Conservation (phyloP, 2,113 vertebrate species). For the Myotis yumanensis region DNA sequence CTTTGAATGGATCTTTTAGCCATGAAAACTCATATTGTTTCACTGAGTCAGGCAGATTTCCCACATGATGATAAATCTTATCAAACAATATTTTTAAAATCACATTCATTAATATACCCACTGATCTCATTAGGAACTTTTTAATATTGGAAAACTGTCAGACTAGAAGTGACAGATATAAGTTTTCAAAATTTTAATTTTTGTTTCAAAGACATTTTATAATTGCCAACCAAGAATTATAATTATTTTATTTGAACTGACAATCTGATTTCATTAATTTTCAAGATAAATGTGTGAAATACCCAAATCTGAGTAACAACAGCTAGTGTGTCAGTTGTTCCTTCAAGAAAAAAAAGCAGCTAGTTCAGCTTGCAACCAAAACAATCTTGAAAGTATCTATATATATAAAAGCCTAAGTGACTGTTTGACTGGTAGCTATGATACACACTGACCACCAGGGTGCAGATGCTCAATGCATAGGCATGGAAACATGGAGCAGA, state of each 20-base stretch:
- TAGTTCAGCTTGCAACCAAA: not conserved
- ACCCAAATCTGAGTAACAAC: not conserved
- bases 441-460: no score
- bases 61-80: not conserved
- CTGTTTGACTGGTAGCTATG: no score
- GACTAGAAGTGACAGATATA: not conserved
- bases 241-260: slow-evolving; percentile 13
- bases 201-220: slow-evolving; percentile 6
- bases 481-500: no score
- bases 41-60: not conserved
- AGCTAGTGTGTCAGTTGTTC: not conserved
- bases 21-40: not conserved
- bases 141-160: not conserved
- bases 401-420: no score
- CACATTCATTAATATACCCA: not conserved
- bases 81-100: not conserved
- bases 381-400: not conserved
- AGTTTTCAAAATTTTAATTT: slow-evolving; percentile 14
- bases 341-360: not conserved
- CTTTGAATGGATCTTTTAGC: not conserved
- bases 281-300: not conserved
- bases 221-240: not conserved
- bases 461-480: no score
- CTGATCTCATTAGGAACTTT: not conserved
- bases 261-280: slow-evolving; percentile 23